Conservation (phyloP, 1,140 invertebrate species). For the Bacillus rossius region DNA sequence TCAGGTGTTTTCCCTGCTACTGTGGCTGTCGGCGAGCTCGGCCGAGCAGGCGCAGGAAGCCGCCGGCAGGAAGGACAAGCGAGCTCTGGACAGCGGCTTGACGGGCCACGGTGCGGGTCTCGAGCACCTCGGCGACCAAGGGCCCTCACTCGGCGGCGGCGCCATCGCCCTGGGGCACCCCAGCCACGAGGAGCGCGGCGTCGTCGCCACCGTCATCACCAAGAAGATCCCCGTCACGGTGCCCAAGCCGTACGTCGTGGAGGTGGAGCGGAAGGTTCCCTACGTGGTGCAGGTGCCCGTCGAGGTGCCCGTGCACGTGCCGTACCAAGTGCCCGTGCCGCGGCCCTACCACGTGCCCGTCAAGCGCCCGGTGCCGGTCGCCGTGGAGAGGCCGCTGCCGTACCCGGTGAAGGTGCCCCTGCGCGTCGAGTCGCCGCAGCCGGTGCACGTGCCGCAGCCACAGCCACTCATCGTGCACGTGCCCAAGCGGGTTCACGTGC, state of each 20-base stretch:
- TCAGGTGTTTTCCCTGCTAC: no score
- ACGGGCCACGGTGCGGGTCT: no score
- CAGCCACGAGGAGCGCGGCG: background rate
- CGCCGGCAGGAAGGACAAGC: no score
- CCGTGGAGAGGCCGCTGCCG: conserved; percentile 2
- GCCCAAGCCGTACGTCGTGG: background rate
- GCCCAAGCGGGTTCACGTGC: background rate
- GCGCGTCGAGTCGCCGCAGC: background rate
- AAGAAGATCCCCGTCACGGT: background rate
- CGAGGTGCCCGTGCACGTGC: background rate
- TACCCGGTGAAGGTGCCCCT: background rate
- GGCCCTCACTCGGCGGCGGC: no score
- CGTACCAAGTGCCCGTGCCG: background rate
- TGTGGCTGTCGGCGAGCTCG: no score
- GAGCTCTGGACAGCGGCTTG: no score
- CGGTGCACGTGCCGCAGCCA: background rate
- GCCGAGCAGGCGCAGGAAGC: no score
- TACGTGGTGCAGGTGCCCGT: conserved; percentile 4
- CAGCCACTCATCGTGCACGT: background rate
- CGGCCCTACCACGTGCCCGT: background rate
- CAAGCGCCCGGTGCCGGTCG: background rate
- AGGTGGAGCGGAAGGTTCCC: conserved; percentile 1
- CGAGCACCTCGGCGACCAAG: no score
- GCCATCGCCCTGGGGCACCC: no score
- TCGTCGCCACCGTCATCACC: conserved; percentile 1